Evolutionary conservation across 2,797 vertebrate genomes (phyloP), one percentile per base, ranked within the genome.

Genomic region (Cuculus canorus): DNA sequence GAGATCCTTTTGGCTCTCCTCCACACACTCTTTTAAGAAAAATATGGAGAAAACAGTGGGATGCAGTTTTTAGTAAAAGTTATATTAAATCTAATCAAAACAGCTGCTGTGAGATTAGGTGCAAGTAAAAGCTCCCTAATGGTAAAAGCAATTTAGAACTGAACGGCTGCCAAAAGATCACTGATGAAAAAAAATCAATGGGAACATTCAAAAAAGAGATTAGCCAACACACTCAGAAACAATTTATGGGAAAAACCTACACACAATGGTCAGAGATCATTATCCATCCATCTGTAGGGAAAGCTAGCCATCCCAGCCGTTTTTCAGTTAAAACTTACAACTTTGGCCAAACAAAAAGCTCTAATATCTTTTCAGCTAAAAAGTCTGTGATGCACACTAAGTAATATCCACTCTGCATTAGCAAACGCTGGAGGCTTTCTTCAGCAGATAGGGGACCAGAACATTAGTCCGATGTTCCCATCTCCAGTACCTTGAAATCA

Each of bases 121-220:
- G 72, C 91, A 95, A 92, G 66, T 76, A 77, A 92, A 96, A 95
- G 90, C 95, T 95, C 91, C 76, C 92, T 96, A 92, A 96, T 91
- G 94, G 90, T 93, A 94, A 96, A 92, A 96, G 92, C 88, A 94
- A 96, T 97, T 97, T 94, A 90, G 90, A 92, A 86, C 86, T 93
- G 92, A 96, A 94, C 56, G 73, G 85, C 89, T 93, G 95, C 94
- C 94, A 96, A 95, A 93, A 94, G 86, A 96, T 93, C 91, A 86
- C 85, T 73, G 92, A 77, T 50, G 80, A 15, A 60, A 77, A 93
- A 76, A 60, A 60, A 96, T 92, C 92, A 91, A 97, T 94, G 70
- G 63, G 30, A 93, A 96, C 95, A 93, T 94, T 93, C 77, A 96
- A 93, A 96, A 95, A 83, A 93, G 82, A 96, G 91, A 93, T 97